Evolutionary conservation across 1,140 invertebrate genomes (phyloP).

Genomic region (Anastrepha ludens): DNA sequence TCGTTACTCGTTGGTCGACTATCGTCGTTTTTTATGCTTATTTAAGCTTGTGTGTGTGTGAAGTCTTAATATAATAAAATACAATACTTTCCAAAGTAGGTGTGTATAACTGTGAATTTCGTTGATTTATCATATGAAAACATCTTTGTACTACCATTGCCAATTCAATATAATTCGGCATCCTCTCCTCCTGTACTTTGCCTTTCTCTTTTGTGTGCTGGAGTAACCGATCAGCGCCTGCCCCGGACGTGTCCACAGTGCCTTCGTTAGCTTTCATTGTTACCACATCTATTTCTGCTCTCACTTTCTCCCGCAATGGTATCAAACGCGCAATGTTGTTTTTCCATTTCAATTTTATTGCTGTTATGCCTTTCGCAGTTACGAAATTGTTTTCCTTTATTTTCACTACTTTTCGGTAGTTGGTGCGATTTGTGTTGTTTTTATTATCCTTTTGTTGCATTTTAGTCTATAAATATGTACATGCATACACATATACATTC

Average conservation of each 20-base stretch:
- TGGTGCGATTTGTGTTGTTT: slow-evolving; percentile 35
- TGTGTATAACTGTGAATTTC: slow-evolving; percentile 54
- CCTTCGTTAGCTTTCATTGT: slow-evolving; percentile 13
- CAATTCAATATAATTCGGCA: slow-evolving; percentile 40
- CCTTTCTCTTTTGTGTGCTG: slow-evolving; percentile 3
- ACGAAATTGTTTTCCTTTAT: slow-evolving; percentile 46
- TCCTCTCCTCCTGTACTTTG: background rate
- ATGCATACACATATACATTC: background rate
- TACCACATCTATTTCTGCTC: slow-evolving; percentile 1
- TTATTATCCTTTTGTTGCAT: slow-evolving; percentile 14
- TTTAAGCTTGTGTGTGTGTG: background rate
- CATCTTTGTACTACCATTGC: slow-evolving; percentile 41
- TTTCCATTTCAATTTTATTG: slow-evolving; percentile 52
- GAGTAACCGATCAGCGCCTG: background rate
- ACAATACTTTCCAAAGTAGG: slow-evolving; percentile 50
- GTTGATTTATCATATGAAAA: slow-evolving; percentile 55
- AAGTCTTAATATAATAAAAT: background rate
- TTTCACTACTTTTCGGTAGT: background rate
- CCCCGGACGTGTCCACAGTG: background rate
- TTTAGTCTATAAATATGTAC: background rate
- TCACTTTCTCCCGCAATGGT: slow-evolving; percentile 10
- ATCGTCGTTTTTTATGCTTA: background rate
- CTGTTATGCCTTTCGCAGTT: slow-evolving; percentile 49
- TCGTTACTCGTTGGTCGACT: background rate
- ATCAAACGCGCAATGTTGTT: slow-evolving; percentile 6